Base-by-base conservation (phyloP, 2,888 invertebrate species). In the Laothoe populi region DNA sequence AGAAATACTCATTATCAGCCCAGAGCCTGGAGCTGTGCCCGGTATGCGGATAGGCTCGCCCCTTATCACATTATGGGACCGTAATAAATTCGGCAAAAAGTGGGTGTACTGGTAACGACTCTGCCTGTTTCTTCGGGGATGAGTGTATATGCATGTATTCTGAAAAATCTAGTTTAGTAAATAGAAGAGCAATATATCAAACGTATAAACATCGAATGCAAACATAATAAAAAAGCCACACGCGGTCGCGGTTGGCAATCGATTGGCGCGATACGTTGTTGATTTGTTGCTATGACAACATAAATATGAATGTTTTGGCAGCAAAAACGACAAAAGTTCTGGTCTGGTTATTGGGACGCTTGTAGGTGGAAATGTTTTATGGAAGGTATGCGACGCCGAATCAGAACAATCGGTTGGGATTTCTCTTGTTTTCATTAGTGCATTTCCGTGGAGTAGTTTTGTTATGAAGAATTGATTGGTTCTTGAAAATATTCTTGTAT, bases 221-320 rank as follows among this genome's bases (percentile, higher is more conserved):
- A 46, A 44, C 44, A 53, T 53, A 31, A 53, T 53, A 53, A 53
- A 53, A 58, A 24, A 58, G n/a, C 40, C 26, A 16, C 58, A 24
- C 13, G 58, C 58, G 42, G 42, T 26, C 42, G 23, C 24, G 8
- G 16, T 24, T 58, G 42, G 57, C 19, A 59, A 61, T 57, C 35
- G 42, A 63, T 61, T 61, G 58, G 62, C 44, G 60, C 67, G 63
- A 61, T 63, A 66, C 66, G 62, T 59, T 68, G 67, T 65, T 68
- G 70, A 70, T 70, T 67, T 66, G 69, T 66, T 58, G 67, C 64
- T 64, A 63, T 67, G 67, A 64, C 66, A 67, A 67, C 65, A 65
- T 46, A 62, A 70, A 70, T 63, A 70, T 67, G 66, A 70, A 70
- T 70, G 65, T 66, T 68, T 64, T 61, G 59, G 59, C 57, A 60